Evolutionary conservation across 2,888 invertebrate species (phyloP).

Genomic region (Drosophila robusta): DNA sequence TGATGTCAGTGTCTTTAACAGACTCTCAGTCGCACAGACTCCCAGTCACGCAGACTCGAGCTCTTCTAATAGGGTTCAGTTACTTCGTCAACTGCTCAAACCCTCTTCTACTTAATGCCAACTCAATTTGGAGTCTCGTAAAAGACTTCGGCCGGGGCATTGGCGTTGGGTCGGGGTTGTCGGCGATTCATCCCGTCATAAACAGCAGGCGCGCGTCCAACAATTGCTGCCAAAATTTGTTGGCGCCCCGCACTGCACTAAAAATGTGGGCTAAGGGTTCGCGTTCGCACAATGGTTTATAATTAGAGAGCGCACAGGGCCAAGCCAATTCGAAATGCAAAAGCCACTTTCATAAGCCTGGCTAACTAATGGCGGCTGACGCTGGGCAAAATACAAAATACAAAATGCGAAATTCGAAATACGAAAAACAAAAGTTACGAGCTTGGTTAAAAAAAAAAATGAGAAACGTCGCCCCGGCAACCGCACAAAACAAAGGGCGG

Average conservation of each 20-base stretch:
- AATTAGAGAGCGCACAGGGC: constrained; percentile 61
- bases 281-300: constrained; percentile 44
- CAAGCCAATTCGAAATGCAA: constrained; percentile 12
- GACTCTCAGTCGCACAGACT: no score
- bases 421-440: constrained; percentile 33
- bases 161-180: constrained; percentile 3
- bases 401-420: constrained; percentile 21
- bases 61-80: no score
- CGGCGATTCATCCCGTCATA: constrained; percentile 30
- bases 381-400: constrained; percentile 33
- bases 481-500: constrained; percentile 69
- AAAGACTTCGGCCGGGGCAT: constrained; percentile 32
- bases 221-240: constrained; percentile 45
- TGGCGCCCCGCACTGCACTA: constrained; percentile 8
- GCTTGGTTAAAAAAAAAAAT: constrained; percentile 46
- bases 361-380: constrained; percentile 60
- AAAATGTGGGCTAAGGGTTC: constrained; percentile 40
- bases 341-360: constrained; percentile 58
- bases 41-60: no score
- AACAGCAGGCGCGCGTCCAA: constrained; percentile 47
- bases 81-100: not conserved
- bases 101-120: not conserved
- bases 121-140: constrained; percentile 34
- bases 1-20: no score
- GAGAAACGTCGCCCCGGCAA: constrained; percentile 54